Evolutionary conservation across 2,888 invertebrate species (phyloP), one percentile per base, ranked within the genome.

Genomic region (Rhagium mordax): DNA sequence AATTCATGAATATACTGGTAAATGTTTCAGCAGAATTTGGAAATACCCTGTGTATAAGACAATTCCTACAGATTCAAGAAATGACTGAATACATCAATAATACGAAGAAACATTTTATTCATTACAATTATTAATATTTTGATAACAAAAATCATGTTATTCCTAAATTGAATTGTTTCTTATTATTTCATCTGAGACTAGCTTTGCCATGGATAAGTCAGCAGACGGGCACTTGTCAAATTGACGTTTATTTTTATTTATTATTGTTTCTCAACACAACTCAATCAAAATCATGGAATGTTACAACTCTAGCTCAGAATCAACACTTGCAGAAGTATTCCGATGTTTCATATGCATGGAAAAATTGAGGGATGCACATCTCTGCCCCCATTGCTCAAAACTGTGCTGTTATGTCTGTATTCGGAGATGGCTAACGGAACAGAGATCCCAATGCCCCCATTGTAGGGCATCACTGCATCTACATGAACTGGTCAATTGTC

Each of bases 261-360:
- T 67, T 67, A 18, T 55, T 55, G 33, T 53, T 57, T 61, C 55
- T 55, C 18, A 67, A 47, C 24, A 55, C 16, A 55, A 67, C 18
- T 41, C 53, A 65, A 18, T 77, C 78, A 75, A 78, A 78, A 78
- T 78, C 76, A 85, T 85, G 84, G 83, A 85, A 69, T 86, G 84
- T 81, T 85, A 82, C 82, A 83, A 81, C 76, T 83, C 83, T 72
- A 76, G 78, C 64, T 83, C 85, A 13, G 86, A 86, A 81, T 85
- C 73, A 94, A 94, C 94, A 71, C 88, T 96, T 85, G 94, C 96
- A 69, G 97, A 97, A 89, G 96, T 97, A 64, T 98, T 98, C 88
- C 92, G 96, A 86, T 98, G 97, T 89, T 97, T 97, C 89, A 98
- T 98, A 86, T 98, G 97, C 88, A 98, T 97, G 97, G 97, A 97